Evolutionary conservation across 2,888 invertebrate species (phyloP), one percentile per base, ranked within the genome.

Genomic region (Hydraecia micacea): DNA sequence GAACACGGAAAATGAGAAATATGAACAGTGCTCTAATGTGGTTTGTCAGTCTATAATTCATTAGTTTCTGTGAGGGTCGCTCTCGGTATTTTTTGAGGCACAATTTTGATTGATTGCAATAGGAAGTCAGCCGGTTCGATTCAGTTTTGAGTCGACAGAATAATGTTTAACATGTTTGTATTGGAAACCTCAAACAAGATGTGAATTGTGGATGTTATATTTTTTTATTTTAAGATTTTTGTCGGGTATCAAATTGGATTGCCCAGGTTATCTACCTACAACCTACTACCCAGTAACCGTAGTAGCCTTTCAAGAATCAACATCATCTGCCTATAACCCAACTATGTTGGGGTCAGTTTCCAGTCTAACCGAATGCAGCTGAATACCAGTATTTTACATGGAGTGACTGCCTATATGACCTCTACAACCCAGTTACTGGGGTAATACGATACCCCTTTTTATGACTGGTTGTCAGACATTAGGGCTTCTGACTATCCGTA

Each of bases 91-190:
- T 89, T 89, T 87, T 82, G 62, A 81, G 36, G 42, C 72, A 84
- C 80, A 79, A 79, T 81, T 89, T 90, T 89, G 89, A 89, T 89
- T 89, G 87, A 89, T 89, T 87, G 90, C 83, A 80, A 87, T 88
- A 90, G 89, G 89, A 89, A 89, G 88, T 88, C 77, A 78, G 89
- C 58, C 73, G 85, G 86, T 85, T 85, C 69, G 69, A 80, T 84
- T 81, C 72, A 75, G 70, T 74, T 76, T 79, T 28, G 73, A 71
- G 68, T 70, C 71, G n/a, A n/a, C n/a, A 73, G 74, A 79, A 87
- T 85, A 63, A 85, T 87, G 78, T 83, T 88, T 65, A 87, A 77
- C 85, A 87, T 80, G 82, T 84, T 87, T 87, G 76, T 81, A 46
- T 75, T 70, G 58, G 52, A 46, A 75, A 86, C 80, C 71, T 72